Evolutionary conservation across 2,797 vertebrate genomes (phyloP), one percentile per base, ranked within the genome.

Genomic region (Choloepus didactylus): DNA sequence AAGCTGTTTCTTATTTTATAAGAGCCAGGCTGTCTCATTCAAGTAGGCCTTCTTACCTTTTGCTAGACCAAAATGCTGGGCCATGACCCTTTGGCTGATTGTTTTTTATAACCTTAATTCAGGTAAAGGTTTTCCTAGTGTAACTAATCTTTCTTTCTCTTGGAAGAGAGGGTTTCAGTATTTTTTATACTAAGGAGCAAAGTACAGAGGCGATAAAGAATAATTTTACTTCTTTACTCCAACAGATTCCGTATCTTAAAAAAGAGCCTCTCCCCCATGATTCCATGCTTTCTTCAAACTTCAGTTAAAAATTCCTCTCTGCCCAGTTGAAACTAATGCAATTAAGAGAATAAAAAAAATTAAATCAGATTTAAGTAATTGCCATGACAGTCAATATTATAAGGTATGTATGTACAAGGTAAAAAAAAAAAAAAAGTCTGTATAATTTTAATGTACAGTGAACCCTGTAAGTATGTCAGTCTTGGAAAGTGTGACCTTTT

Each of bases 1-100:
- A 97, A 97, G 79, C 76, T 97, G 19, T 67, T 95, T 98, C 86
- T 97, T 98, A 70, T 54, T 90, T 97, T 96, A 35, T 95, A 70
- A 25, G 95, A 91, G 82, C 90, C 91, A 92, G 93, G 79, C 95
- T 92, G 87, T 81, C 77, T 89, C 60, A 1, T 88, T 91, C 41
- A 89, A 81, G 80, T 75, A 93, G 95, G 73, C 94, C 91, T 77
- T 85, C 77, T 96, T 87, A 93, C 96, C 94, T 96, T 96, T 77
- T 96, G 73, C 76, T 93, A 84, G 91, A 81, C 91, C 46, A 3
- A 82, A 95, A 82, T 77, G 46, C 69, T 16, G 16, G 95, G 89
- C 88, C 94, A 77, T 66, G 87, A 96, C 95, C 94, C 85, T 91
- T 82, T 49, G 67, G 60, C 2, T 16, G 60, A 70, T 80, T 76